These are phyloP conservation scores for Chromoteleia sp. DNA, from an alignment of 2,888 invertebrate species.

Conservation along the genomic window DNA sequence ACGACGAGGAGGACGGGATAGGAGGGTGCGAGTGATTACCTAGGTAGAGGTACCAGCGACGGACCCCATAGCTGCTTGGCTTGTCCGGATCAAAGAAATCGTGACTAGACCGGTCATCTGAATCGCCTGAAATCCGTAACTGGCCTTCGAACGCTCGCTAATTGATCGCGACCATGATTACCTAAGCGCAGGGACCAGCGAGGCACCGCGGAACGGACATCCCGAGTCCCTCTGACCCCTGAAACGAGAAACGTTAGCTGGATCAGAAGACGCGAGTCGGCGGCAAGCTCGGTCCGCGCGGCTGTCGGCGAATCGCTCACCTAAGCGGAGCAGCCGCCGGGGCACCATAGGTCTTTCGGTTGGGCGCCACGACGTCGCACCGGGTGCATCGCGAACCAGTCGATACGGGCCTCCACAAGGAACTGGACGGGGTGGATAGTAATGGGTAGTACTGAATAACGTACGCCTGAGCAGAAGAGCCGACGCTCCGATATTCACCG, in stretches of 20 bases:
- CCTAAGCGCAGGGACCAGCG: conserved; percentile 54
- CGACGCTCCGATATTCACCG: conserved; percentile 52
- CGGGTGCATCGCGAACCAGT: conserved; percentile 66
- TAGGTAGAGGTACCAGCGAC: conserved; percentile 34
- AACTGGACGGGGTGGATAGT: conserved; percentile 65
- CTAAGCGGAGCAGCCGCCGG: conserved; percentile 60
- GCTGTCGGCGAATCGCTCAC: conserved; percentile 6
- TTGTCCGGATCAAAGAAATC: conserved; percentile 35
- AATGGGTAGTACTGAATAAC: conserved; percentile 65
- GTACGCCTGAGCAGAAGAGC: conserved; percentile 67
- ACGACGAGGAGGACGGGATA: background rate
- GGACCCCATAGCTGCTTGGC: conserved; percentile 39
- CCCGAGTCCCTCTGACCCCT: conserved; percentile 36
- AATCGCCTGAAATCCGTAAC: too few species aligned
- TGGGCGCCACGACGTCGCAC: conserved; percentile 53
- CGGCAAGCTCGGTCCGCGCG: too few species aligned
- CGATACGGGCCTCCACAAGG: conserved; percentile 66
- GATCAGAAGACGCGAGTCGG: background rate
- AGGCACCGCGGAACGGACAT: conserved; percentile 44
- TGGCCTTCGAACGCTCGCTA: background rate
- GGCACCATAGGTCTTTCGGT: conserved; percentile 52
- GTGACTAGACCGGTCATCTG: background rate
- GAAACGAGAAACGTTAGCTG: background rate
- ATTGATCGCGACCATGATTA: conserved; percentile 19
- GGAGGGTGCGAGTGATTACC: conserved; percentile 46